Evolutionary conservation across 2,888 invertebrate species (phyloP).

Genomic region (Hyposoter dolosus): DNA sequence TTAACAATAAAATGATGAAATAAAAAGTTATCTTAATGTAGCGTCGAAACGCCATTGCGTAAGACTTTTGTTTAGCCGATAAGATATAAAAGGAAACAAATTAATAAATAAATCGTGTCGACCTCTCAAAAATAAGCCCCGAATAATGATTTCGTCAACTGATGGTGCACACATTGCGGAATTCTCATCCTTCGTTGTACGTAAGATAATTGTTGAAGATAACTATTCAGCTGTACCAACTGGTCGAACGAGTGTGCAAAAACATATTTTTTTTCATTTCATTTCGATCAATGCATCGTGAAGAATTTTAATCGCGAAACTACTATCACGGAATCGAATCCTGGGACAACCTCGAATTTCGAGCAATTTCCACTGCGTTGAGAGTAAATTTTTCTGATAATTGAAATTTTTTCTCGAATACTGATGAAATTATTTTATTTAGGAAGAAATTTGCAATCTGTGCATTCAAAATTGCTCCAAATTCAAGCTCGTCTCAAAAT

Average conservation of each 20-base stretch:
- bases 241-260: slow-evolving; percentile 17
- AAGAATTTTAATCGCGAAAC: no score
- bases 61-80: slow-evolving; percentile 61
- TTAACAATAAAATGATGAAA: slow-evolving; percentile 45
- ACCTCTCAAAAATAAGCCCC: slow-evolving; percentile 28
- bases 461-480: no score
- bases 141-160: slow-evolving; percentile 9
- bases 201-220: slow-evolving; percentile 31
- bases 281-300: not conserved
- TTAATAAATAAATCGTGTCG: slow-evolving; percentile 33
- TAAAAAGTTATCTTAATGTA: slow-evolving; percentile 55
- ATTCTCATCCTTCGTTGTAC: slow-evolving; percentile 50
- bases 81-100: slow-evolving; percentile 44
- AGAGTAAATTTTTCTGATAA: no score
- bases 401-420: no score
- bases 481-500: no score
- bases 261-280: not conserved
- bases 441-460: no score
- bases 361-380: no score
- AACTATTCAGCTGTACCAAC: slow-evolving; percentile 9
- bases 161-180: slow-evolving; percentile 43
- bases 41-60: slow-evolving; percentile 63
- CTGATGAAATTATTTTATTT: no score
- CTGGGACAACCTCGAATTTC: not conserved
- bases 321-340: no score